phyloP scores from a whole-genome alignment of 2,888 invertebrate genomes.

The Pandemis heparana region DNA sequence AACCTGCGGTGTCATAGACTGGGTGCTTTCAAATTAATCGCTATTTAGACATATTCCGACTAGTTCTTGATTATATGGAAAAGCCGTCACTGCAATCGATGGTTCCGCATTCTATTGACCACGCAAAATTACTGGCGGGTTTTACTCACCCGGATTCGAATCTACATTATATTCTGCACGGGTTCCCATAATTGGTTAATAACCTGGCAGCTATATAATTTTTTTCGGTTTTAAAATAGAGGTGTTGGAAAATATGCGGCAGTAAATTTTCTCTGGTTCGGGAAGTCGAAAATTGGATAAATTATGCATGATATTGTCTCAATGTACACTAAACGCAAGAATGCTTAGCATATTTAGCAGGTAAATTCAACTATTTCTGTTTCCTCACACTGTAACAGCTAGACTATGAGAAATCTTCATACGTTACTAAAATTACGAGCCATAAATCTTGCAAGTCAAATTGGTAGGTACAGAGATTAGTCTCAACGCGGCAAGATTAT shows the following conservation, averaged over 20 bases:
- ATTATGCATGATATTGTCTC: not conserved
- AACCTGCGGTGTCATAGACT: too few species aligned
- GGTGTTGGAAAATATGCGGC: not conserved
- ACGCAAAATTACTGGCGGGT: constrained; percentile 24
- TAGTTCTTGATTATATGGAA: constrained; percentile 34
- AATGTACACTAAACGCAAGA: not conserved
- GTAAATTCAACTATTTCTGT: not conserved
- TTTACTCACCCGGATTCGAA: constrained; percentile 42
- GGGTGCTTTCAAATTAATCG: not conserved
- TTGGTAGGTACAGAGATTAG: not conserved
- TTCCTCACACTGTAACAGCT: not conserved
- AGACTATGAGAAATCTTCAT: not conserved
- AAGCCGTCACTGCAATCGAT: constrained; percentile 29
- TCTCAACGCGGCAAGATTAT: too few species aligned
- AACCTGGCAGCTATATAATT: not conserved
- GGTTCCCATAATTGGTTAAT: constrained; percentile 14
- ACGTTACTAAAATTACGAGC: not conserved
- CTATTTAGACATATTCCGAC: constrained; percentile 14
- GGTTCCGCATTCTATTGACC: constrained; percentile 42
- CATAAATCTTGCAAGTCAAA: not conserved
- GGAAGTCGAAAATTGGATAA: not conserved
- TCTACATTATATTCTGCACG: constrained; percentile 9
- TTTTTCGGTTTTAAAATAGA: not conserved
- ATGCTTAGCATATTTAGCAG: not conserved
- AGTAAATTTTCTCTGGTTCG: too few species aligned